Base-by-base conservation (phyloP, 1,140 invertebrate species). In the Rhopalosiphum padi region DNA sequence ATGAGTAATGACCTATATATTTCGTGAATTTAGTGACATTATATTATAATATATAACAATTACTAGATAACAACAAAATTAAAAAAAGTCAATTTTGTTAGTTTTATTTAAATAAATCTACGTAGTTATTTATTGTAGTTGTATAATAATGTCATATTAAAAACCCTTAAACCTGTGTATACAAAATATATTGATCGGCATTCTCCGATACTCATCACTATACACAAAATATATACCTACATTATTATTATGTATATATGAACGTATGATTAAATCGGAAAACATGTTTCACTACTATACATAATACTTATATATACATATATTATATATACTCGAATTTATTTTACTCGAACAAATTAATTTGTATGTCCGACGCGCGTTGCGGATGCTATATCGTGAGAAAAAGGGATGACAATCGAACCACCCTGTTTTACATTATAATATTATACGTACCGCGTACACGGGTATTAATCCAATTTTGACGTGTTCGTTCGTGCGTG, bases 371-470 rank as follows among this genome's bases (percentile, higher is more conserved):
- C 21, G 11, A 25, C 87, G 48, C 4, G 8, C 48, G 30, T 23
- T 85, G 22, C 23, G 83, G 22, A 87, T 88, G 30, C 86, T 48
- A 37, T 30, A 86, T 41, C 51, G 88, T 89, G 88, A 89, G 88
- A 89, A 89, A 89, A 25, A 37, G 51, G 35, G 35, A 55, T 55
- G 88, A 55, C 88, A 89, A 37, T 53, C 87, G 35, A 37, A 8
- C n/a, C 51, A 89, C 88, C 88, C 88, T 55, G 88, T 89, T 55
- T 89, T 37, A 18, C 53, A 86, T 86, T 86, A 86, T 86, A 86
- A 86, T 86, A 86, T 86, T 86, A 46, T 46, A 46, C 37, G 37
- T 43, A 25, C 41, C 46, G 35, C 88, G 9, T 37, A 22, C 35
- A 53, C 21, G 87, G 15, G 35, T 89, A 55, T 89, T 55, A 89